Percentiles rank a stretch among this genome's conserved stretches.
Conservation (phyloP, 2,888 invertebrate genomes). For the Fabriciana adippe region DNA sequence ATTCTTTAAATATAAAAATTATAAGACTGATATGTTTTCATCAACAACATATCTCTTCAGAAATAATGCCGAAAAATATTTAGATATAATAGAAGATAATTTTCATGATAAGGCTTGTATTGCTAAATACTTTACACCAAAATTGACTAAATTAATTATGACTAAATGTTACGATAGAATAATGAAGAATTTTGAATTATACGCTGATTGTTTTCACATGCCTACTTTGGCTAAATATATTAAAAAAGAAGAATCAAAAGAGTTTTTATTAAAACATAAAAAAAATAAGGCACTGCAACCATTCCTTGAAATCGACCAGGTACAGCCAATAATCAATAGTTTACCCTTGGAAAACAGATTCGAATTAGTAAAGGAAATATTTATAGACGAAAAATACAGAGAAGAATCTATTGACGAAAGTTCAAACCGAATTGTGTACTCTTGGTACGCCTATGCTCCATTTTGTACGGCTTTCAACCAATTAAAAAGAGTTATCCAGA, state of each 20-base stretch:
- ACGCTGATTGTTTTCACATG: constrained; percentile 48
- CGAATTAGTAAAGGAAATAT: constrained; percentile 56
- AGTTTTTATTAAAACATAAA: constrained; percentile 52
- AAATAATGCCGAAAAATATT: constrained; percentile 50
- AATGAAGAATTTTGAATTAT: constrained; percentile 54
- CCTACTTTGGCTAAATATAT: constrained; percentile 59
- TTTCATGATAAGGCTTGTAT: not conserved
- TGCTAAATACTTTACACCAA: constrained; percentile 47
- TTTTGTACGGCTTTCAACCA: constrained; percentile 59
- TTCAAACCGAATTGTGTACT: constrained; percentile 39
- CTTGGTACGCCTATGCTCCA: constrained; percentile 61
- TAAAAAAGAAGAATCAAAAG: constrained; percentile 52
- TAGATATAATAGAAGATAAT: constrained; percentile 50
- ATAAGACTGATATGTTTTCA: constrained; percentile 41
- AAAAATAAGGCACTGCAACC: constrained; percentile 39
- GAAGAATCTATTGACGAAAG: constrained; percentile 38
- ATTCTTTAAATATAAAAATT: constrained; percentile 32
- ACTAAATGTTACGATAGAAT: constrained; percentile 52
- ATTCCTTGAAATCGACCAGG: constrained; percentile 46
- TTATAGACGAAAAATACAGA: constrained; percentile 51
- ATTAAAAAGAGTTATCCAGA: constrained; percentile 55
- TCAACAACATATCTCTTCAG: constrained; percentile 51
- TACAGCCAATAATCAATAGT: constrained; percentile 52
- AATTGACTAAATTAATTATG: constrained; percentile 55
- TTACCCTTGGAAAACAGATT: constrained; percentile 56